These are phyloP conservation scores for Benitochromis conjunctus DNA, from an alignment of 2,113 vertebrate genomes.

Conservation along the genomic window DNA sequence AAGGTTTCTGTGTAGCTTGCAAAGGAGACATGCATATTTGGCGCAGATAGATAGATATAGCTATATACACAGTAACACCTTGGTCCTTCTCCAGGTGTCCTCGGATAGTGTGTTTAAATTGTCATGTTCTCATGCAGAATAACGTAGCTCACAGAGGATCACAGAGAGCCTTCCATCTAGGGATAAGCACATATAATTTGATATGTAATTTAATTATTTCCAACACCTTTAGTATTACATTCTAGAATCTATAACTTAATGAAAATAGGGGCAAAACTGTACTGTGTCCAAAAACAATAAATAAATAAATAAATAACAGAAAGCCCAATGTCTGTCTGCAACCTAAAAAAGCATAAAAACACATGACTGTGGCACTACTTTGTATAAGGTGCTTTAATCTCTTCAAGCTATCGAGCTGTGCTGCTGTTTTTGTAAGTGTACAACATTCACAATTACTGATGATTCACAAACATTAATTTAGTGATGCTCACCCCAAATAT, in stretches of 20 bases:
- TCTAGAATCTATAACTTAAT: background rate
- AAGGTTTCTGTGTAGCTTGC: too few species aligned
- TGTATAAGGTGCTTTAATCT: background rate
- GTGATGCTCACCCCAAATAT: background rate
- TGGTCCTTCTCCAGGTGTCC: too few species aligned
- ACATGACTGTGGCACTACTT: background rate
- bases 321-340: background rate
- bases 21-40: too few species aligned
- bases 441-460: background rate
- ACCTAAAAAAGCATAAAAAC: background rate
- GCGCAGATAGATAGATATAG: too few species aligned
- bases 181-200: background rate
- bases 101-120: background rate
- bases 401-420: background rate
- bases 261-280: background rate
- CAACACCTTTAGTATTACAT: background rate
- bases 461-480: background rate
- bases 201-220: background rate
- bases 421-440: background rate
- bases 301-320: background rate
- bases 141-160: background rate
- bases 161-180: background rate
- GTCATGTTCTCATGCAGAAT: background rate
- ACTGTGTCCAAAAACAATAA: background rate
- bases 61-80: background rate